These are phyloP conservation scores for Eretmocerus hayati DNA, from an alignment of 2,888 invertebrate genomes.

Conservation along the genomic window DNA sequence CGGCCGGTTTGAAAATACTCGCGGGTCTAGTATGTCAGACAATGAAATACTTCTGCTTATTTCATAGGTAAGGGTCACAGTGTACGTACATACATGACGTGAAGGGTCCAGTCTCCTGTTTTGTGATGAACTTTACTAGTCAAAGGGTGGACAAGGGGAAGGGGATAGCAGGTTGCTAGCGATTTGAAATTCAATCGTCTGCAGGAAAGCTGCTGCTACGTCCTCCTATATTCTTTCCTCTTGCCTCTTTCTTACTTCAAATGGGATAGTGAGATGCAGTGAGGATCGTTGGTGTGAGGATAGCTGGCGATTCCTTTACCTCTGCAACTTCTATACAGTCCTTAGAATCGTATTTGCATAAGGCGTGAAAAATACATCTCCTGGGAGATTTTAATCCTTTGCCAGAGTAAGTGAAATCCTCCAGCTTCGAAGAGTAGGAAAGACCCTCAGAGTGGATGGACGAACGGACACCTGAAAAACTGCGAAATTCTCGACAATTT, in stretches of 20 bases:
- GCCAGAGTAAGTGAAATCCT: too few species aligned
- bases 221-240: not conserved
- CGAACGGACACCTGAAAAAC: conserved; percentile 3
- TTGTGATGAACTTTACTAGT: too few species aligned
- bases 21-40: too few species aligned
- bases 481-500: conserved; percentile 9
- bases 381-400: conserved; percentile 17
- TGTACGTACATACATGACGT: too few species aligned
- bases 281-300: too few species aligned
- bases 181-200: conserved; percentile 23
- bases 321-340: conserved; percentile 10
- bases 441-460: too few species aligned
- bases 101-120: too few species aligned
- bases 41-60: too few species aligned
- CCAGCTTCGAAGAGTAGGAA: too few species aligned
- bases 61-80: too few species aligned
- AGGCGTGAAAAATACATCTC: conserved; percentile 19
- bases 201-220: conserved; percentile 10
- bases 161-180: conserved; percentile 18
- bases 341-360: conserved; percentile 20
- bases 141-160: not conserved
- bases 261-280: not conserved
- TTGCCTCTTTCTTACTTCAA: not conserved
- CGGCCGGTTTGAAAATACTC: too few species aligned
- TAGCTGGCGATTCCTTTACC: conserved; percentile 6